phyloP scores from a whole-genome alignment of 2,888 invertebrate species.

The Bedellia somnulentella region DNA sequence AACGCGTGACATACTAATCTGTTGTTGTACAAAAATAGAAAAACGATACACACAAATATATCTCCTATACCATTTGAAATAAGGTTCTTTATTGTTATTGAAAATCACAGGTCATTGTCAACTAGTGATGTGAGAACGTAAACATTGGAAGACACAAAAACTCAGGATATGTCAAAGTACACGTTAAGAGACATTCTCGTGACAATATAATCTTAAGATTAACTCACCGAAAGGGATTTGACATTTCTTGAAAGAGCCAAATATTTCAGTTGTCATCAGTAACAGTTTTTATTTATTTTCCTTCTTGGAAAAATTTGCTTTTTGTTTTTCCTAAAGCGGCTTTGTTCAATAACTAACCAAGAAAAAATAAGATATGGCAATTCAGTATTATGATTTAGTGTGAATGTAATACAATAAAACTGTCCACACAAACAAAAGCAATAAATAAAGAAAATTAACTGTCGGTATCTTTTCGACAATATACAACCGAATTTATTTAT shows the following conservation, averaged over 20 bases:
- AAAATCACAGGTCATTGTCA: conserved; percentile 9
- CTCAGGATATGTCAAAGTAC: conserved; percentile 36
- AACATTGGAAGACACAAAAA: conserved; percentile 35
- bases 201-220: conserved; percentile 45
- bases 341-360: too few species aligned
- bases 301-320: too few species aligned
- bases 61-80: background rate
- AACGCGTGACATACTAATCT: background rate
- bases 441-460: conserved; percentile 38
- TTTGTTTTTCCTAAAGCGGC: too few species aligned
- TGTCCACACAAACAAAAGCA: conserved; percentile 45
- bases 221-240: conserved; percentile 22
- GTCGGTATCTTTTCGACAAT: conserved; percentile 24
- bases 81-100: too few species aligned
- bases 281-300: too few species aligned
- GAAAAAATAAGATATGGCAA: too few species aligned
- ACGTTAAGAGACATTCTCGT: conserved; percentile 28
- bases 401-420: too few species aligned
- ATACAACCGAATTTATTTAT: conserved; percentile 29
- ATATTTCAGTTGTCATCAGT: too few species aligned
- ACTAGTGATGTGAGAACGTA: conserved; percentile 28
- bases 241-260: conserved; percentile 23
- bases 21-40: background rate
- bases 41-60: background rate
- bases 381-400: too few species aligned